Conservation (phyloP, 1,140 invertebrate species). For the Aphidius ervi region DNA sequence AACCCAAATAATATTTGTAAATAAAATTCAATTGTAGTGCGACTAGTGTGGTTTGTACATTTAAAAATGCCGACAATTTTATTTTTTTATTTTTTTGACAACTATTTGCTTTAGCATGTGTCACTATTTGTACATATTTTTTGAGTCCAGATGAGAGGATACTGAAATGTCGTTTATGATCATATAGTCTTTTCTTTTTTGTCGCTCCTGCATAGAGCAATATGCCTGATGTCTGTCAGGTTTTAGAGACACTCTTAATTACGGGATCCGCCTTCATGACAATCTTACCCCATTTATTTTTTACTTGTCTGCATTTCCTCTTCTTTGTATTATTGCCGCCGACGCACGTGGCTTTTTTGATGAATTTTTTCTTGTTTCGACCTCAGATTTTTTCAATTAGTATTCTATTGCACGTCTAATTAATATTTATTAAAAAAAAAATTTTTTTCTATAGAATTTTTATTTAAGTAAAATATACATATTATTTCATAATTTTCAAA, state of each 20-base stretch:
- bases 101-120: constrained; percentile 2
- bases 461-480: too few relatives aligned
- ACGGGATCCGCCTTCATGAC: constrained; percentile 12
- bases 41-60: too few relatives aligned
- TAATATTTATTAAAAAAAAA: neutral
- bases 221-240: too few relatives aligned
- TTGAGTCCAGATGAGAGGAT: neutral
- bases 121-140: neutral
- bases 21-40: too few relatives aligned
- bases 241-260: constrained; percentile 22
- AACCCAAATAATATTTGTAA: too few relatives aligned
- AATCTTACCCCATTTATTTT: constrained; percentile 4
- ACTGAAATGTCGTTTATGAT: too few relatives aligned
- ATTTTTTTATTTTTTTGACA: neutral
- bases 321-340: neutral
- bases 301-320: neutral
- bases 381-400: neutral
- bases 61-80: too few relatives aligned
- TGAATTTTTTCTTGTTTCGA: neutral
- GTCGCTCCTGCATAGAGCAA: neutral
- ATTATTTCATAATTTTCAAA: too few relatives aligned
- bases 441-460: neutral
- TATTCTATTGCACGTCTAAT: too few relatives aligned
- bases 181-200: constrained; percentile 1
- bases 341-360: constrained; percentile 1